Evolutionary conservation across 2,113 vertebrate species (phyloP).

Genomic region (Catharus minimus): DNA sequence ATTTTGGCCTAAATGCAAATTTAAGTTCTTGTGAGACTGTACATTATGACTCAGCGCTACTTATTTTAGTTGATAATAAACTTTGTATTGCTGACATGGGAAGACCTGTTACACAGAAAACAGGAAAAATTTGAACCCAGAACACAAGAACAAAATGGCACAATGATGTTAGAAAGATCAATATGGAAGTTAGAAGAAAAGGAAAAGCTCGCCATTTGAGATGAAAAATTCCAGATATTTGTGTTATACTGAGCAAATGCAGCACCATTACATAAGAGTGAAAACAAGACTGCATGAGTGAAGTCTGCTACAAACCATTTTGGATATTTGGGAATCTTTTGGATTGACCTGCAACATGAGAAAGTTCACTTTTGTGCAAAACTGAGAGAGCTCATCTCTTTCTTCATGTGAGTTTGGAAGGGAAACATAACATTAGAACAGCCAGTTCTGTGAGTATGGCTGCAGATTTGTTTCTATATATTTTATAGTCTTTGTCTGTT

Average conservation of each 20-base stretch:
- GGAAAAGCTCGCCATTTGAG: not conserved
- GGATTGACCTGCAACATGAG: not conserved
- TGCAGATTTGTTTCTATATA: not conserved
- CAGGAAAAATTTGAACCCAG: not conserved
- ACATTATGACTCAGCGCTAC: not conserved
- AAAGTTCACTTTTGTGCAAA: not conserved
- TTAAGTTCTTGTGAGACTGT: not conserved
- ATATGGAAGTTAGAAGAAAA: not conserved
- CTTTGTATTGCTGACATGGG: not conserved
- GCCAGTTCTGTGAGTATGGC: not conserved
- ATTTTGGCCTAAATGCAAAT: not conserved
- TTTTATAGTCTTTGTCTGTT: not conserved
- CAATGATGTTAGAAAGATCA: not conserved
- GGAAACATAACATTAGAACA: not conserved
- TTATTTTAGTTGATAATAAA: not conserved
- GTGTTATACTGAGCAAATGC: not conserved
- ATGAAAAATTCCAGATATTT: not conserved
- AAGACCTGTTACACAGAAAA: not conserved
- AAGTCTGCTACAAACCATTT: not conserved
- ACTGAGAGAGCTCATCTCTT: not conserved
- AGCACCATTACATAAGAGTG: not conserved
- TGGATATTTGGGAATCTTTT: not conserved
- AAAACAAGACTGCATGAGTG: not conserved
- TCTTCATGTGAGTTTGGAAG: not conserved
- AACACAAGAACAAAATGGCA: not conserved